Base-by-base conservation (phyloP, 2,888 invertebrate species). In the Eulithis testata region DNA sequence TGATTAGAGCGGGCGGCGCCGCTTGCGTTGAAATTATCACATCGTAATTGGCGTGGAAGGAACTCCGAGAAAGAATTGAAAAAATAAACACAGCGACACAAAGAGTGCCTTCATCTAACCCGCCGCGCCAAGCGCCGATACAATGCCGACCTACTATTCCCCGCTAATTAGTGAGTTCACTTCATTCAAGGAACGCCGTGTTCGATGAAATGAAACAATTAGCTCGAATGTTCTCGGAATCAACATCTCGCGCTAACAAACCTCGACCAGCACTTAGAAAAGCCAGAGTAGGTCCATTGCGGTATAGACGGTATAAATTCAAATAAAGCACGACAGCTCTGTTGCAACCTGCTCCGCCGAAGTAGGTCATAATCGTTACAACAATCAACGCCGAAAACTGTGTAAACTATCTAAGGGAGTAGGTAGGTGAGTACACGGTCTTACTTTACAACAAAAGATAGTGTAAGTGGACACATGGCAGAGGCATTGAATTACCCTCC, bases 91-190 rank as follows among this genome's bases (percentile, higher is more conserved):
- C 72, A 71, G 72, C 78, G 75, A 80, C 73, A 91, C 89, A 92
- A 91, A 86, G 91, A 84, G 79, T 76, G 82, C 84, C 83, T 90
- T 91, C 85, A 88, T 87, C 81, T 80, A 84, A 87, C 82, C 85
- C 76, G 81, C 60, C 52, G 27, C 76, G 81, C 58, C 54, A 40
- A 55, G 76, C 80, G 53, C 75, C 79, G 72, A 84, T 78, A 89
- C 87, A 90, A 89, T 85, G 78, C 83, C 85, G 85, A 80, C 84
- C 84, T 80, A 88, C 86, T 87, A 87, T 88, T 85, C 78, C 79
- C 82, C 74, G 86, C 83, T 91, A 90, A 91, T 91, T 91, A 85
- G 82, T 91, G 91, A 85, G 81, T 75, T 82, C 78, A 76, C 82
- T 86, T 77, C 81, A 82, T 86, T 85, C 84, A 88, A 83, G 85